A percentile compares a stretch with the other conserved stretches of the same genome.
These are phyloP conservation scores for Agrochola lychnidis DNA, from an alignment of 2,888 invertebrate species.

Conservation along the genomic window DNA sequence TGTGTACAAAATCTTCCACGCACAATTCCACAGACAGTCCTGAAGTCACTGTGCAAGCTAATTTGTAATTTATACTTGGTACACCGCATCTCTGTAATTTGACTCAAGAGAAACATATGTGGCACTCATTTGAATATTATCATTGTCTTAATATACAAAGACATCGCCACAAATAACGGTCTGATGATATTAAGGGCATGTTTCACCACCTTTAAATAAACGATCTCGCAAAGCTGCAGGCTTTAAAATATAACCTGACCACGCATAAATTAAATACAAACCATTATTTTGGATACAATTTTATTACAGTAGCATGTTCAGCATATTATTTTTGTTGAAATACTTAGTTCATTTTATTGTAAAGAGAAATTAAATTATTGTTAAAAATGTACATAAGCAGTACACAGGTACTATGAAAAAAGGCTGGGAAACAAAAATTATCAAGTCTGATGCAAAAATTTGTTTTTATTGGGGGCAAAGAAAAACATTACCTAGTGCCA, in stretches of 20 bases:
- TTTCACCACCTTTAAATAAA: conserved; percentile 32
- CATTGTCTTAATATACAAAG: conserved; percentile 52
- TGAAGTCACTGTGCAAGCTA: conserved; percentile 10
- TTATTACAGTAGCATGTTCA: conserved; percentile 26
- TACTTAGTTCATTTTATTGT: conserved; percentile 8
- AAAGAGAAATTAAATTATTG: not conserved
- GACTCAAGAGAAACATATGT: conserved; percentile 45
- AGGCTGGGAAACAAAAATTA: not conserved
- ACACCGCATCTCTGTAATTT: conserved; percentile 34
- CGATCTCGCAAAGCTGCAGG: conserved; percentile 34
- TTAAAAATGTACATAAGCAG: not conserved
- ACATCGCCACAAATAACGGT: conserved; percentile 38
- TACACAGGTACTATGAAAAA: not conserved
- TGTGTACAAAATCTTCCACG: no score
- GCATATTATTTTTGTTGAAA: conserved; percentile 21
- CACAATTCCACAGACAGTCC: not conserved
- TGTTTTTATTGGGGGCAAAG: not conserved
- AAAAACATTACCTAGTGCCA: not conserved
- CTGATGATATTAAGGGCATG: conserved; percentile 31
- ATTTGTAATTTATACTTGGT: conserved; percentile 39
- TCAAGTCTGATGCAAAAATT: not conserved
- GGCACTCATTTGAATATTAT: conserved; percentile 55
- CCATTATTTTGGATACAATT: conserved; percentile 34
- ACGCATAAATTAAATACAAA: conserved; percentile 36
- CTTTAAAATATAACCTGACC: conserved; percentile 42